Base-by-base conservation (phyloP, 2,797 vertebrate genomes). In the Philypnodon macrostomus region DNA sequence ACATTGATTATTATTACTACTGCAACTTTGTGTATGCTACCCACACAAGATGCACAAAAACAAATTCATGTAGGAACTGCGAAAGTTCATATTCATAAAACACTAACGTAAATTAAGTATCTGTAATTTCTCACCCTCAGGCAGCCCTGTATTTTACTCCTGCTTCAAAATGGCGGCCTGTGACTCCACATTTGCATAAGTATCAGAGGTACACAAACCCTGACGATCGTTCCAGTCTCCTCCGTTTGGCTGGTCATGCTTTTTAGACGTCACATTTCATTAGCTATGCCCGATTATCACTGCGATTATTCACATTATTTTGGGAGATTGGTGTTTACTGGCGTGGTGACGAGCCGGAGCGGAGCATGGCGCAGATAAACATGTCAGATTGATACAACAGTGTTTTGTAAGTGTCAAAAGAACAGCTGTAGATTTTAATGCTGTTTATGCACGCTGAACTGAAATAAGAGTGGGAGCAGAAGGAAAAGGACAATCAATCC, bases 221-320 rank as follows among this genome's bases (percentile, higher is more conserved):
- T 40, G 3, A 53, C 36, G 23, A 10, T 48, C 7, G 33, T 71
- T 63, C 44, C 24, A 4, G 41, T 63, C 27, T 13, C 29, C 42
- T 63, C 38, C 2, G 9, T 66, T 69, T 38, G 56, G 67, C 53
- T 40, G 47, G 42, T 66, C 64, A 40, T 1, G 35, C 6, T 55
- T 71, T 76, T 53, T 39, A 76, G 52, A 60, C 68, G 71, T 71
- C 73, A 60, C 60, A 50, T 79, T 44, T 59, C 57, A 82, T 84
- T 61, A 73, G 75, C 37, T 47, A 59, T 45, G 73, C 67, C 49
- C 41, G 64, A 77, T 83, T 74, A 73, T 60, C 44, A 77, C 61
- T 73, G 68, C 58, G 53, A 75, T 61, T 73, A 76, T 72, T 79
- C 70, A 49, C 31, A 69, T 72, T 62, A 75, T 75, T 77, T 68